Conservation (phyloP, 1,140 invertebrate genomes). For the Drosophila oshimai region DNA sequence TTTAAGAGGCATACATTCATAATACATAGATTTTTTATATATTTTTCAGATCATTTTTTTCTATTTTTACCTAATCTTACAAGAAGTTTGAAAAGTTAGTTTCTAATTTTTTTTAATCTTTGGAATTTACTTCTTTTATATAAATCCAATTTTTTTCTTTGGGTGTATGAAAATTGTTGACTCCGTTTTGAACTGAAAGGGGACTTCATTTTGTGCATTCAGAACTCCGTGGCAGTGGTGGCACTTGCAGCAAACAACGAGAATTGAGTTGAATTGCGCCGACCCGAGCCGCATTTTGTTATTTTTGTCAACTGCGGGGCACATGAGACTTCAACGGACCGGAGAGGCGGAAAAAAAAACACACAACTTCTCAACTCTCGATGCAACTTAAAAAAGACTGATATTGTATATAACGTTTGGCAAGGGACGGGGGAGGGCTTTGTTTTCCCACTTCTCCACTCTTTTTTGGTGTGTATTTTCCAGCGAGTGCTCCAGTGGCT, state of each 20-base stretch:
- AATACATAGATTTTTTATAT: too few species aligned
- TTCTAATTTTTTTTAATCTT: too few species aligned
- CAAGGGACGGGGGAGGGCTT: background rate
- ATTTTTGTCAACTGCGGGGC: slow-evolving; percentile 68
- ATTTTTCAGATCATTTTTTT: too few species aligned
- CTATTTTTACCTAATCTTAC: too few species aligned
- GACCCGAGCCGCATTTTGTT: slow-evolving; percentile 34
- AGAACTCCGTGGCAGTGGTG: slow-evolving; percentile 16
- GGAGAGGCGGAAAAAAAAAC: background rate
- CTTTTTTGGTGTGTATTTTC: slow-evolving; percentile 35
- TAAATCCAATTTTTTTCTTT: background rate
- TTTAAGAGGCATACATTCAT: too few species aligned
- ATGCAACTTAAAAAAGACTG: slow-evolving; percentile 56
- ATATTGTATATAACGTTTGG: slow-evolving; percentile 14
- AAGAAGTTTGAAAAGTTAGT: too few species aligned
- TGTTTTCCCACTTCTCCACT: slow-evolving; percentile 25
- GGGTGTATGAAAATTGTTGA: background rate
- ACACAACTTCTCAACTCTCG: slow-evolving; percentile 57
- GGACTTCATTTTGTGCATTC: slow-evolving; percentile 22
- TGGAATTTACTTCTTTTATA: too few species aligned
- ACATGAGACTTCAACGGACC: slow-evolving; percentile 43
- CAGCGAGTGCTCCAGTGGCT: slow-evolving; percentile 30
- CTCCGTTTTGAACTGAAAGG: background rate
- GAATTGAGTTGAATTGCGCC: slow-evolving; percentile 39
- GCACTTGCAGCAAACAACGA: slow-evolving; percentile 46